These are phyloP conservation scores for Nematostella vectensis DNA, from an alignment of 92 coral and sea anemone genomes.

Conservation along the genomic window DNA sequence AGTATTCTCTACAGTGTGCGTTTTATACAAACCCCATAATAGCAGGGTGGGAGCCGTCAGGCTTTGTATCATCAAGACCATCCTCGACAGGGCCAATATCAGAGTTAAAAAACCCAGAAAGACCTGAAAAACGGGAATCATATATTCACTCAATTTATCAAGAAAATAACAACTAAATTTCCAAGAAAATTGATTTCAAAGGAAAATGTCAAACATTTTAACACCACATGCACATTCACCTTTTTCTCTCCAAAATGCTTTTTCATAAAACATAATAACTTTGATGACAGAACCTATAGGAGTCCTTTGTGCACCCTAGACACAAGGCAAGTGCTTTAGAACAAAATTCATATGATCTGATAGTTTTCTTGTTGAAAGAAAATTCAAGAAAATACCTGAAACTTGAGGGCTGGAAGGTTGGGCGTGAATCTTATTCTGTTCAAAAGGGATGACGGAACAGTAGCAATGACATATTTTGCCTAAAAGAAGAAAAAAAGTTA, in stretches of 20 bases:
- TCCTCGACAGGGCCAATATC: constrained; percentile 65
- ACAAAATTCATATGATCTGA: neutral
- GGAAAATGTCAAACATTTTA: neutral
- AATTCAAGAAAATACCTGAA: constrained; percentile 26
- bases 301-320: constrained; percentile 57
- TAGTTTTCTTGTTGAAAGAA: too few species aligned
- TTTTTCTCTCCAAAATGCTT: constrained; percentile 73
- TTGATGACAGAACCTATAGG: constrained; percentile 74
- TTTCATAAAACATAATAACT: constrained; percentile 53
- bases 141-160: too few species aligned
- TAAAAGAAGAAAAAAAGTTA: neutral
- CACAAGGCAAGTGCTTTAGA: neutral
- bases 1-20: too few species aligned
- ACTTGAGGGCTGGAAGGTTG: constrained; percentile 54
- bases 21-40: constrained; percentile 52
- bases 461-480: constrained; percentile 43
- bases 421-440: constrained; percentile 53
- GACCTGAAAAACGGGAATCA: too few species aligned
- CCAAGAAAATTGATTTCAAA: neutral
- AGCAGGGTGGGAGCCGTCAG: constrained; percentile 70
- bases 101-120: constrained; percentile 31
- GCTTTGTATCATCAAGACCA: constrained; percentile 65
- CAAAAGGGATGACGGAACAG: constrained; percentile 55
- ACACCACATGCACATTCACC: too few species aligned
- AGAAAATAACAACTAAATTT: neutral